These are phyloP conservation scores for Masnerella sp. DNA, from an alignment of 2,888 invertebrate species.

Conservation along the genomic window DNA sequence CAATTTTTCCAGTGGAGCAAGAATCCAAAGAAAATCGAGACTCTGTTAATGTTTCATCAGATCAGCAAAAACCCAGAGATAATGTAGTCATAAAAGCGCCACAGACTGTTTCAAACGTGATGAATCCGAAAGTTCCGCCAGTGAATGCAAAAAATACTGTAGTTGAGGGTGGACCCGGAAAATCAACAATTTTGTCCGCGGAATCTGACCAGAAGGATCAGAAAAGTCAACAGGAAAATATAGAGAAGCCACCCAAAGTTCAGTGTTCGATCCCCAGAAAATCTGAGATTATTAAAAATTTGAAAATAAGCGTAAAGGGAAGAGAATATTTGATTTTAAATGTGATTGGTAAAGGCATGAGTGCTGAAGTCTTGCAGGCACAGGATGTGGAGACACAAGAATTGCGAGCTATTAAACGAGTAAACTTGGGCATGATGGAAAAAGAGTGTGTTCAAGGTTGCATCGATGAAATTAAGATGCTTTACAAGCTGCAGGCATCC, in stretches of 20 bases:
- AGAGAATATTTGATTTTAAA: slow-evolving; percentile 86
- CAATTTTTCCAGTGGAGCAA: slow-evolving; percentile 31
- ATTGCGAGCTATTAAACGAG: slow-evolving; percentile 89
- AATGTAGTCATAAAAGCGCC: background rate
- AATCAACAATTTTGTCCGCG: too few species aligned
- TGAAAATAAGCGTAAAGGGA: slow-evolving; percentile 83
- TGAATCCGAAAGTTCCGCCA: too few species aligned
- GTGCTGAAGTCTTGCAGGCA: slow-evolving; percentile 88
- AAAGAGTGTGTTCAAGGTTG: slow-evolving; percentile 86
- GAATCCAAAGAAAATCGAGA: slow-evolving; percentile 20
- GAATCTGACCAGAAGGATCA: too few species aligned
- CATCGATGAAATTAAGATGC: slow-evolving; percentile 91
- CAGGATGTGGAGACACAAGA: slow-evolving; percentile 83
- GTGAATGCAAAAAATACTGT: background rate
- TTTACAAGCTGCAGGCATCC: slow-evolving; percentile 89
- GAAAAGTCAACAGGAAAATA: too few species aligned
- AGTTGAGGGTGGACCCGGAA: background rate
- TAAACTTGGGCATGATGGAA: slow-evolving; percentile 86
- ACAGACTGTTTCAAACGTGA: too few species aligned
- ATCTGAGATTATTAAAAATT: slow-evolving; percentile 65
- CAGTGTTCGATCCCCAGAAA: slow-evolving; percentile 64
- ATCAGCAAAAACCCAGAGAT: background rate
- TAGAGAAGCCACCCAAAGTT: slow-evolving; percentile 62
- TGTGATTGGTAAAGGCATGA: slow-evolving; percentile 92
- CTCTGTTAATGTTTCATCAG: background rate